Evolutionary conservation across 2,113 vertebrate genomes (phyloP).

Genomic region (pig (Sus scrofa)): T2T-Sscrofa CM000816.6:32854501-32855000

Average conservation of each 20-base stretch:
- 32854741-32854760: neutral
- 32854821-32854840: neutral
- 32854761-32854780: neutral
- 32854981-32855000: neutral
- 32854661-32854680: neutral
- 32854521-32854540: neutral
- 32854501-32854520: neutral
- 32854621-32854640: neutral
- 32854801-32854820: neutral
- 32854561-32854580: neutral
- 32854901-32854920: neutral
- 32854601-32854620: neutral
- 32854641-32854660: neutral
- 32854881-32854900: neutral
- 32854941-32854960: neutral
- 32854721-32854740: neutral
- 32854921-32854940: neutral
- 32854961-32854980: neutral
- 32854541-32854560: neutral
- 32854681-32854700: neutral
- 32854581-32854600: neutral
- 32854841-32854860: neutral
- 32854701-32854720: neutral
- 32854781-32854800: neutral
- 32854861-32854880: neutral